Evolutionary conservation across 2,888 invertebrate species (phyloP), one percentile per base, ranked within the genome.

Genomic region (Callyntrura sp.): DNA sequence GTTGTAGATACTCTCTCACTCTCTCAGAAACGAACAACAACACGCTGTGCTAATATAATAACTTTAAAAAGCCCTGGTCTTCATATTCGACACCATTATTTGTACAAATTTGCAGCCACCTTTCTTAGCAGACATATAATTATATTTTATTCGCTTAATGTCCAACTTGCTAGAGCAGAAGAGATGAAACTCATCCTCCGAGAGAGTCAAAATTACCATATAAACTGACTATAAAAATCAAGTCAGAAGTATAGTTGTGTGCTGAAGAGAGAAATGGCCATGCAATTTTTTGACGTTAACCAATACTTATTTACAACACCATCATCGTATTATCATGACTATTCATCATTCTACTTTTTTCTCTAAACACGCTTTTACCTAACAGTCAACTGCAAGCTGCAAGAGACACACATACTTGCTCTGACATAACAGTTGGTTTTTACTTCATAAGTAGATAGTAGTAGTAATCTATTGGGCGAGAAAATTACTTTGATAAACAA

Each of bases 251-350:
- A 1, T 11, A 68, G 11, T 70, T 70, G 70, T 20, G 12, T 65
- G 8, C 60, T 45, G 14, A 43, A 8, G 8, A 70, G 20, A 45
- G 20, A 70, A 70, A 28, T 78, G 55, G 55, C 28, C 28, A 78
- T 78, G 51, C 78, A 78, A 78, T 28, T 25, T 78, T 70, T 25
- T 51, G 23, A 6, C 6, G 25, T 51, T 25, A 28, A 55, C 51
- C n/a, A 78, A 78, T 55, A 78, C 55, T 78, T 76, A 70, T 70
- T 70, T 70, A 43, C 68, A 68, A 68, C 68, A 68, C 68, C 28
- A 68, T 68, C 35, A 25, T 28, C 28, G 51, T 51, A 1, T 28
- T 11, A 68, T 28, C 25, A 68, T n/a, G n/a, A n/a, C n/a, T n/a
- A n/a, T 35, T 28, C 68, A 17, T 68, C 6, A 9, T 48, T n/a